Percentiles rank a stretch among this genome's conserved stretches.
Conservation (phyloP, 2,797 vertebrate species). For the Etheostoma nigrum region DNA sequence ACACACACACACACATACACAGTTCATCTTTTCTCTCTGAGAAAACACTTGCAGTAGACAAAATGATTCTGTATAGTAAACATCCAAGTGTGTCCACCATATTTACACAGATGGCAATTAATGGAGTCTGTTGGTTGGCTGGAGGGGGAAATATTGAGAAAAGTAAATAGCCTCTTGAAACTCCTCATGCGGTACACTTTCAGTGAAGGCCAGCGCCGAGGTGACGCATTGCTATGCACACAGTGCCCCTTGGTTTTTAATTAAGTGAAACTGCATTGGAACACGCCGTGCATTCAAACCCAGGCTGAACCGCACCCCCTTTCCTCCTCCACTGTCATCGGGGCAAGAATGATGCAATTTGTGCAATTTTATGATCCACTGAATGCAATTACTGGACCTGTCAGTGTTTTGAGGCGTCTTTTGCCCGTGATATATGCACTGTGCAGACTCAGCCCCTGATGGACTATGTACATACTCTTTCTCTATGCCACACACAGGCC, state of each 20-base stretch:
- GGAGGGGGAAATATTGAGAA: constrained; percentile 28
- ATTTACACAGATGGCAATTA: constrained; percentile 56
- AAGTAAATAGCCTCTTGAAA: constrained; percentile 48
- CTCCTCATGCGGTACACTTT: constrained; percentile 24
- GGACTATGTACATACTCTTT: constrained; percentile 30
- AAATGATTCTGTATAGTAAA: constrained; percentile 30
- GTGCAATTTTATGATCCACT: constrained; percentile 79
- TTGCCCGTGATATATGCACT: constrained; percentile 60
- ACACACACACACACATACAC: not conserved
- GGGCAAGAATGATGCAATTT: constrained; percentile 75
- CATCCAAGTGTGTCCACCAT: constrained; percentile 32
- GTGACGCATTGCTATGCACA: constrained; percentile 66
- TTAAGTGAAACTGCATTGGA: constrained; percentile 73
- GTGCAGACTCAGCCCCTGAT: constrained; percentile 53
- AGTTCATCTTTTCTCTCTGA: constrained; percentile 3
- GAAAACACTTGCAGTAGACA: constrained; percentile 8
- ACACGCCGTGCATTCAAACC: constrained; percentile 68
- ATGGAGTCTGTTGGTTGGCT: constrained; percentile 11
- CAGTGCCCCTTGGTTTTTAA: constrained; percentile 65
- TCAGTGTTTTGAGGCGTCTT: constrained; percentile 61
- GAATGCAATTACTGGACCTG: constrained; percentile 78
- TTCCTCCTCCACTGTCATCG: constrained; percentile 24
- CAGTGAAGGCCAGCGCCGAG: constrained; percentile 32
- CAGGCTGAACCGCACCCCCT: constrained; percentile 25
- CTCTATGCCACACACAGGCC: constrained; percentile 24